A percentile compares a stretch with the other conserved stretches of the same genome.
Evolutionary conservation across 2,888 invertebrate species (phyloP).

Genomic region (Cheilosia vulpina): DNA sequence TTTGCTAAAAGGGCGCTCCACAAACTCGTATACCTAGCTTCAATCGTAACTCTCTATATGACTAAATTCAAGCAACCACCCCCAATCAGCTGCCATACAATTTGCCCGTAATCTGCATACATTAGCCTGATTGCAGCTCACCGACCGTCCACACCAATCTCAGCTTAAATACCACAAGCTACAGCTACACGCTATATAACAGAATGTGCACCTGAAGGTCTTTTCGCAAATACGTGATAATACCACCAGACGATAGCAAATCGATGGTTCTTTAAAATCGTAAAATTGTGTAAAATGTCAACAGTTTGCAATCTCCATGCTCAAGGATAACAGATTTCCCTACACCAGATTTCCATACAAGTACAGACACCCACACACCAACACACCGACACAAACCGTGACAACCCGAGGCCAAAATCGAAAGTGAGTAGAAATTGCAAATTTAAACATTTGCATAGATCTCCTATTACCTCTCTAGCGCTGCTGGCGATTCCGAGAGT

Average conservation of each 20-base stretch:
- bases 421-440: slow-evolving; percentile 74
- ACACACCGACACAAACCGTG: slow-evolving; percentile 4
- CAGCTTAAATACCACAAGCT: slow-evolving; percentile 26
- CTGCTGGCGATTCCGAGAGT: slow-evolving; percentile 5
- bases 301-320: slow-evolving; percentile 77
- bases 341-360: slow-evolving; percentile 31
- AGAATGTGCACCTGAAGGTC: background rate
- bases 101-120: background rate
- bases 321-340: slow-evolving; percentile 75
- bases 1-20: no score
- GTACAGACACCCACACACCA: slow-evolving; percentile 22
- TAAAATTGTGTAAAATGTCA: slow-evolving; percentile 77
- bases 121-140: background rate
- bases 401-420: slow-evolving; percentile 61
- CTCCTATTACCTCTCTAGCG: slow-evolving; percentile 49
- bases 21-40: no score
- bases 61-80: no score
- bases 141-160: background rate
- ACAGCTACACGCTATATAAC: slow-evolving; percentile 17
- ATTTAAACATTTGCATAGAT: slow-evolving; percentile 74
- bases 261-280: slow-evolving; percentile 66
- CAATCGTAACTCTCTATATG: no score
- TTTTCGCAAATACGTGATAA: slow-evolving; percentile 66
- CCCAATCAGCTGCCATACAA: no score
- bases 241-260: slow-evolving; percentile 46